A percentile compares a stretch with the other conserved stretches of the same genome.
Evolutionary conservation across 2,113 vertebrate genomes (phyloP).

Genomic region (Osmerus eperlanus): DNA sequence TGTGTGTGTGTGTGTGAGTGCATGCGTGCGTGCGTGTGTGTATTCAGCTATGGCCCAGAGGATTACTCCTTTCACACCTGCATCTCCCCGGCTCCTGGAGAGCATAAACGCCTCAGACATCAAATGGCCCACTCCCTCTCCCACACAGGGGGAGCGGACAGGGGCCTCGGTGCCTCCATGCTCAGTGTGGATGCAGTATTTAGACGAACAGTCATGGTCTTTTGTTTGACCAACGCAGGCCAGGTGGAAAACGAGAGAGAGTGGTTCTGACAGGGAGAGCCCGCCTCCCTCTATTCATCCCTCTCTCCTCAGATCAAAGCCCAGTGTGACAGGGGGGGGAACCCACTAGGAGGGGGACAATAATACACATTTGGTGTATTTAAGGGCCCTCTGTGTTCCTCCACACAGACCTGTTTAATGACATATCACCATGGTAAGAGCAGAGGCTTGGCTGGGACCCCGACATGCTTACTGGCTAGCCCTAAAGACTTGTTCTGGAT

Average conservation of each 20-base stretch:
- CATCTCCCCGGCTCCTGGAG: constrained; percentile 18
- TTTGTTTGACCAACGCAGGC: constrained; percentile 21
- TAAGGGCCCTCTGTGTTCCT: constrained; percentile 10
- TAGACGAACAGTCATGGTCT: background rate
- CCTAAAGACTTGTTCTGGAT: no score
- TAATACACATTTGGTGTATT: constrained; percentile 36
- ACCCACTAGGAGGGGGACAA: constrained; percentile 38
- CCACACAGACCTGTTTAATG: constrained; percentile 37
- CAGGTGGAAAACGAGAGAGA: constrained; percentile 41
- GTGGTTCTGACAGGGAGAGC: background rate
- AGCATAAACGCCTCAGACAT: constrained; percentile 1
- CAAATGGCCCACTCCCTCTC: background rate
- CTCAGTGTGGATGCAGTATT: no score
- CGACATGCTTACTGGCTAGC: no score
- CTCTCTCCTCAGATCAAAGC: constrained; percentile 42
- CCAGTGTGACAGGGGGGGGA: constrained; percentile 33
- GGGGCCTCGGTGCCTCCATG: no score
- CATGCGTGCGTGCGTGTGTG: constrained; percentile 9
- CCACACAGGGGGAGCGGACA: background rate
- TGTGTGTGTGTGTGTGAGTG: constrained; percentile 20
- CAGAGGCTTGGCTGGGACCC: background rate
- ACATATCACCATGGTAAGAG: constrained; percentile 25
- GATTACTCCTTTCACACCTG: constrained; percentile 31
- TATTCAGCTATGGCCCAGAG: constrained; percentile 7
- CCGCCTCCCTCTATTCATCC: constrained; percentile 16